Evolutionary conservation across 2,888 invertebrate genomes (phyloP), one percentile per base, ranked within the genome.

Genomic region (Cybosia mesomella): DNA sequence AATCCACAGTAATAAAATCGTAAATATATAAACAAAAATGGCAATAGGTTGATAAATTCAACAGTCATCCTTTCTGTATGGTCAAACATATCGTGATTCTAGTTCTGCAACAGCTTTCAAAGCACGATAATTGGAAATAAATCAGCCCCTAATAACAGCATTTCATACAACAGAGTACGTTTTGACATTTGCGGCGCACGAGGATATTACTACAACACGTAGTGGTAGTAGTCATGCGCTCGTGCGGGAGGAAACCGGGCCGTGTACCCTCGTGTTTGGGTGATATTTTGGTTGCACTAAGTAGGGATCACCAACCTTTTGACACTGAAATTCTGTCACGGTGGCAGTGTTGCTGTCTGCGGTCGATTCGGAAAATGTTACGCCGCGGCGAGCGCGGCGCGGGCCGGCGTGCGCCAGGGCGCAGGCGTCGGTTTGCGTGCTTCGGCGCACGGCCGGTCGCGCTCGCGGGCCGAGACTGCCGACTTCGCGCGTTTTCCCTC

Each of bases 321-420:
- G 94, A 93, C 94, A 94, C 93, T 91, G 94, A 91, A 92, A 84
- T 87, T 94, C 93, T 89, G 93, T 88, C 89, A 91, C 91, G 88
- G 89, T 88, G 89, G 91, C 84, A 84, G 89, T 88, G 88, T 89
- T 88, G 88, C 79, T 85, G 89, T 92, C 92, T 83, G 84, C 90
- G 89, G 93, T 92, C 91, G 94, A 92, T 92, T 94, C 94, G 81
- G 92, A 92, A 84, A 94, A 94, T 82, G 94, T 94, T 82, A 94
- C 94, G 88, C 93, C 94, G 94, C 94, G 93, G 75, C 90, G 88
- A 87, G 87, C 92, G 94, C 93, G 93, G 91, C 91, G 86, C 81
- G 88, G 81, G 81, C 85, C 91, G 90, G 88, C 90, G 91, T 85
- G 86, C 92, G 94, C 94, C 94, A 94, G 94, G 91, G 93, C 94